Conservation (phyloP, 2,113 vertebrate species). For the Glaucidium brasilianum region DNA sequence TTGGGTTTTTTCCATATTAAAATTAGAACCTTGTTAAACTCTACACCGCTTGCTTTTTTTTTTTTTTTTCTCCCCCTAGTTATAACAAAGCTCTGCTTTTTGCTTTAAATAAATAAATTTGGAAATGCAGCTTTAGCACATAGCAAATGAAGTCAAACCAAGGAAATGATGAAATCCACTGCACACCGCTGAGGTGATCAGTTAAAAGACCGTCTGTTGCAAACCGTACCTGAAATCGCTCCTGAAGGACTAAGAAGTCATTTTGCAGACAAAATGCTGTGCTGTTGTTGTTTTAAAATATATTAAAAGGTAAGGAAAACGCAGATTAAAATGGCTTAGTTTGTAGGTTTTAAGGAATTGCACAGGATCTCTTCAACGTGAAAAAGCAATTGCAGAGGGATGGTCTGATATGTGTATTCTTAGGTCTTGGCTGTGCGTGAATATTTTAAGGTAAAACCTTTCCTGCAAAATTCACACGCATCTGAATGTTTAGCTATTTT, state of each 20-base stretch:
- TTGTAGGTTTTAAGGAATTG: background rate
- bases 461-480: background rate
- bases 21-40: background rate
- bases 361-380: background rate
- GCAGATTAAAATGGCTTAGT: background rate
- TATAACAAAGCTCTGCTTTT: background rate
- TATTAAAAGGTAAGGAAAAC: background rate
- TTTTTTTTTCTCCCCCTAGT: background rate
- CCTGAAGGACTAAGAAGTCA: background rate
- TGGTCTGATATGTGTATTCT: rapidly evolving
- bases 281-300: background rate
- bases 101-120: background rate
- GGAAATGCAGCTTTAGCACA: background rate
- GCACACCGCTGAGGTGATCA: background rate
- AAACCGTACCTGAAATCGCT: background rate
- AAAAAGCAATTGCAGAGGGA: background rate
- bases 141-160: background rate
- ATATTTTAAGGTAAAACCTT: background rate
- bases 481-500: background rate
- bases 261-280: background rate
- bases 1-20: background rate
- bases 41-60: background rate
- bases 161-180: background rate
- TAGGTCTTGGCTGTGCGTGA: background rate
- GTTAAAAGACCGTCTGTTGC: background rate